Base-by-base conservation (phyloP, 2,888 invertebrate genomes). In the Cactoblastis cactorum region DNA sequence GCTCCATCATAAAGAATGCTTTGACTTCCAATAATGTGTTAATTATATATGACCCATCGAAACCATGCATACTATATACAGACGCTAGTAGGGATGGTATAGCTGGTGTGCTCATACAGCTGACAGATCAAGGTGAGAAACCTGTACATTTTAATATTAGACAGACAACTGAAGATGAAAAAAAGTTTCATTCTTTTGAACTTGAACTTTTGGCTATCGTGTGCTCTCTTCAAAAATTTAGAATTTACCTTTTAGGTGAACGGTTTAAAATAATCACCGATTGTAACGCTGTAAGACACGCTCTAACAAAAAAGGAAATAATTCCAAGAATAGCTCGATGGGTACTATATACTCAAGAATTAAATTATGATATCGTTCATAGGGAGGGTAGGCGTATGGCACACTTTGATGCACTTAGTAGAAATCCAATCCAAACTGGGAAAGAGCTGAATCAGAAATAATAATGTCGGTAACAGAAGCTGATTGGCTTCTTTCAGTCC, bases 171-270 rank as follows among this genome's bases (percentile, higher is more conserved):
- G 56, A 52, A 0, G 62, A 69, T 0, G 77, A 81, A 59, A 52
- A 59, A 8, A 66, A 61, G 15, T 79, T 74, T 50, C 68, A 70
- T 12, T 69, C 69, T 0, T 69, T 73, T 17, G 78, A 84, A 47
- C 49, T 74, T 6, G 78, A 81, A 50, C 53, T 66, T 0, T 54
- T 81, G 19, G 80, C 80, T 0, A 58, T 79, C 0, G 67, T 77
- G 0, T 64, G 58, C 24, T 17, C 52, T 0, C 43, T 58, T 0
- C 47, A 66, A 35, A 63, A 68, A 50, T 76, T 79, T 53, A 51
- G 74, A 11, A 52, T 58, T 0, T 79, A 76, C 48, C 35, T 78
- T 0, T 35, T 59, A 49, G 57, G 76, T 28, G 14, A 43, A 0
- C 47, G 15, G 9, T 63, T 63, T 41, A 53, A 45, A 35, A 55